Evolutionary conservation across 1,140 invertebrate species (phyloP).

Genomic region (Magallana angulata): DNA sequence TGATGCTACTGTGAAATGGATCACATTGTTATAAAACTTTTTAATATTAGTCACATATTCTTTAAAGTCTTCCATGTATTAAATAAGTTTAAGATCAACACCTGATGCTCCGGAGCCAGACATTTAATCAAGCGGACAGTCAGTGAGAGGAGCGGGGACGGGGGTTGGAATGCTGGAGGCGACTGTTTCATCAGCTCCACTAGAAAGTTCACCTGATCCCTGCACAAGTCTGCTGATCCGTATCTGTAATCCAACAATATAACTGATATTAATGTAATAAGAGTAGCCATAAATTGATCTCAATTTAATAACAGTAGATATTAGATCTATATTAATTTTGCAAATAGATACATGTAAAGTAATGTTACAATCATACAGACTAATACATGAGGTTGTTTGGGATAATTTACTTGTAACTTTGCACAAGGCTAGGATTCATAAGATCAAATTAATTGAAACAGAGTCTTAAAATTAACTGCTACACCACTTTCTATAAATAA

Average conservation of each 20-base stretch:
- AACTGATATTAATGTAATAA: neutral
- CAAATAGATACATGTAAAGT: no score
- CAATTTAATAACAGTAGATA: neutral
- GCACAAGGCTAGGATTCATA: no score
- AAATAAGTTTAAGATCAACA: constrained; percentile 19
- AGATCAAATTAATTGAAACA: neutral
- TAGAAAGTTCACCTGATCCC: constrained; percentile 59
- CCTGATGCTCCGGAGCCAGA: constrained; percentile 68
- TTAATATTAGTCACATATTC: no score
- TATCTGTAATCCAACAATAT: constrained; percentile 60
- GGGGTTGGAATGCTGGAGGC: constrained; percentile 15
- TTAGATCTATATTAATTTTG: neutral
- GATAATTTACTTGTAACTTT: no score
- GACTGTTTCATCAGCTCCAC: constrained; percentile 52
- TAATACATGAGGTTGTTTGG: no score
- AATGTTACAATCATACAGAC: no score
- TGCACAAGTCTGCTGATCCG: constrained; percentile 67
- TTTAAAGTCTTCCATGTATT: no score
- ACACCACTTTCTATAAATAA: neutral
- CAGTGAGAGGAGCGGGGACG: constrained; percentile 52
- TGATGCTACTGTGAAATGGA: no score
- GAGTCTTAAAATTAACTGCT: neutral
- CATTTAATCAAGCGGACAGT: constrained; percentile 65
- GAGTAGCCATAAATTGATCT: neutral
- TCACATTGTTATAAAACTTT: no score